A percentile compares a stretch with the other conserved stretches of the same genome.
Evolutionary conservation across 2,888 invertebrate species (phyloP).

Genomic region (Criorhina ranunculi): DNA sequence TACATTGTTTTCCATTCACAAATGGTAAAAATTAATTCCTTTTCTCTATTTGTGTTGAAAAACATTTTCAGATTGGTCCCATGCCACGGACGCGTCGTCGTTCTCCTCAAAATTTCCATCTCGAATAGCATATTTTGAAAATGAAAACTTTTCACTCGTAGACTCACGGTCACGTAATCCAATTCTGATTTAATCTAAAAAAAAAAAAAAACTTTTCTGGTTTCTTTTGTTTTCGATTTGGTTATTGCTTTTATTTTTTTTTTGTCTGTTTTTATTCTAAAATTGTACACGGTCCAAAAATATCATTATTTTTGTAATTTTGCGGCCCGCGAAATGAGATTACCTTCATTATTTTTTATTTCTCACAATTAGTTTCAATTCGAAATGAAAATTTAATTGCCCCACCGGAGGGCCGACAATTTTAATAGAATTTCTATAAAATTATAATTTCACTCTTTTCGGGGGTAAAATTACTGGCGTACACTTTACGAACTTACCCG

Average conservation of each 20-base stretch:
- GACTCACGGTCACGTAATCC: constrained; percentile 49
- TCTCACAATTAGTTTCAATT: constrained; percentile 56
- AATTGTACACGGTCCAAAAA: constrained; percentile 25
- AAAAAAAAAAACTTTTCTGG: constrained; percentile 13
- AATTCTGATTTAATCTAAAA: constrained; percentile 52
- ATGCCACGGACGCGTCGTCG: background rate
- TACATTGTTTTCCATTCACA: constrained; percentile 15
- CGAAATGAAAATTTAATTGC: constrained; percentile 54
- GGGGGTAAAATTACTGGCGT: background rate
- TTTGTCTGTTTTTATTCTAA: background rate
- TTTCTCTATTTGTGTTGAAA: constrained; percentile 8
- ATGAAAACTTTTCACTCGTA: constrained; percentile 37
- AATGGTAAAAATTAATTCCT: constrained; percentile 2
- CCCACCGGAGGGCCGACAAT: background rate
- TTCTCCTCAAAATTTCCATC: constrained; percentile 1
- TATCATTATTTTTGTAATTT: constrained; percentile 49
- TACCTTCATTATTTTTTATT: constrained; percentile 53
- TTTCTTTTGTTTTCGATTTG: constrained; percentile 4
- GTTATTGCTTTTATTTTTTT: background rate
- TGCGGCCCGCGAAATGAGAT: constrained; percentile 43
- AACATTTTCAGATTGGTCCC: constrained; percentile 14
- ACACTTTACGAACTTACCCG: too few species aligned
- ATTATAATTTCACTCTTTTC: constrained; percentile 20
- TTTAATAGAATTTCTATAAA: constrained; percentile 48
- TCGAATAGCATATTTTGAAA: constrained; percentile 42